Percentiles rank a stretch among this genome's conserved stretches.
phyloP scores from a whole-genome alignment of 2,888 invertebrate species.

The Phymatocera aterrima region DNA sequence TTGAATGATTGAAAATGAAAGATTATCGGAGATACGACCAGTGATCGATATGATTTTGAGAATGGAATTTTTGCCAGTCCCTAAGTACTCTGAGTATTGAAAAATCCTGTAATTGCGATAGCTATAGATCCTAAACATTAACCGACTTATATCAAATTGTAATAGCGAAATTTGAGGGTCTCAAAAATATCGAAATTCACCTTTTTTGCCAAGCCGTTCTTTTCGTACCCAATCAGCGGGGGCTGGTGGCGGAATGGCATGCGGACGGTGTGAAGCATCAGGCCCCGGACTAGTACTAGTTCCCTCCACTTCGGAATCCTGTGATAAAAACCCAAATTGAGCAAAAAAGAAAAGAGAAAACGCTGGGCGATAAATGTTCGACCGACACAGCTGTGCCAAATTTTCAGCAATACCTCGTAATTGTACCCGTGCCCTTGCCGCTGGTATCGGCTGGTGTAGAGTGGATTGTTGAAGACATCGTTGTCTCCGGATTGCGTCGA shows the following conservation, averaged over 20 bases:
- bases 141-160: background rate
- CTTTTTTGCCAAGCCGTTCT: conserved; percentile 94
- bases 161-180: conserved; percentile 39
- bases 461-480: conserved; percentile 85
- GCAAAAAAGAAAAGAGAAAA: background rate
- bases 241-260: conserved; percentile 77
- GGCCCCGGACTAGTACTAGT: conserved; percentile 74
- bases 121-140: background rate
- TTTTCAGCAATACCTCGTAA: conserved; percentile 71
- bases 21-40: no score
- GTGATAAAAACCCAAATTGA: background rate
- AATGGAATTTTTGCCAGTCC: no score
- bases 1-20: no score
- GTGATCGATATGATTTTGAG: no score
- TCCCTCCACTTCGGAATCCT: conserved; percentile 73
- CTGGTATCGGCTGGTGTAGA: conserved; percentile 78
- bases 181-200: conserved; percentile 96
- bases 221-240: conserved; percentile 91
- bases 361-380: background rate
- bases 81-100: no score
- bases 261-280: conserved; percentile 71
- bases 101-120: no score
- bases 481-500: conserved; percentile 70
- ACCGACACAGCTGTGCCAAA: background rate
- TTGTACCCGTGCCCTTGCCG: conserved; percentile 71